Evolutionary conservation across 2,113 vertebrate genomes (phyloP), one percentile per base, ranked within the genome.

Genomic region (Hippocampus comes): DNA sequence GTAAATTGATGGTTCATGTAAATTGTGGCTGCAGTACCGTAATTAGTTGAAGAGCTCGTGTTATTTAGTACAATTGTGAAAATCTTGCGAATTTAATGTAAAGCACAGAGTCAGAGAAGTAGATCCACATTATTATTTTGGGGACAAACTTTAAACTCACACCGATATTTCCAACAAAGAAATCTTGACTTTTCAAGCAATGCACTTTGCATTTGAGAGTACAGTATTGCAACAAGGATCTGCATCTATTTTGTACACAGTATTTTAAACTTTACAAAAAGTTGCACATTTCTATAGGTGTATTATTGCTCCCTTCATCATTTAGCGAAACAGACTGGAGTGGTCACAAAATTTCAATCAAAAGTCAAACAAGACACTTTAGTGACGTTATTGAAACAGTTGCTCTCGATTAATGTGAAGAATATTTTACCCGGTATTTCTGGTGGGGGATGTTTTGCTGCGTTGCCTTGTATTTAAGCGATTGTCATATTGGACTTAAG

Each of bases 1-100:
- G 83, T 84, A 86, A 83, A 79, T 89, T 71, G 76, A 48, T 78
- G 64, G 23, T 49, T 21, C 38, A 51, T 23, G 25, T 34, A 67
- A 67, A 48, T 1, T 74, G n/a, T 64, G n/a, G 73, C 27, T 30
- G 15, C 14, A 6, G 43, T 25, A 25, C 25, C 25, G 25, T 46
- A 69, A 21, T 60, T 64, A 67, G 30, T 21, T 20, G 8, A 41
- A 63, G 12, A 56, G 60, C 43, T 60, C 66, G 42, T 67, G 27
- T 51, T 67, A 38, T 34, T 55, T 41, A 64, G 27, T 27, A 10
- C 34, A 18, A 60, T 60, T 2, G 27, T 69, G 68, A 65, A 51
- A 60, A 73, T 53, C 63, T 20, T 48, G 1, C 1, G 34, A 38
- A 38, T 70, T 63, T 15, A 11, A n/a, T 21, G 7, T 9, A 10